A percentile compares a stretch with the other conserved stretches of the same genome.
Evolutionary conservation across 2,113 vertebrate genomes (phyloP).

Genomic region (Gymnorhina tibicen): DNA sequence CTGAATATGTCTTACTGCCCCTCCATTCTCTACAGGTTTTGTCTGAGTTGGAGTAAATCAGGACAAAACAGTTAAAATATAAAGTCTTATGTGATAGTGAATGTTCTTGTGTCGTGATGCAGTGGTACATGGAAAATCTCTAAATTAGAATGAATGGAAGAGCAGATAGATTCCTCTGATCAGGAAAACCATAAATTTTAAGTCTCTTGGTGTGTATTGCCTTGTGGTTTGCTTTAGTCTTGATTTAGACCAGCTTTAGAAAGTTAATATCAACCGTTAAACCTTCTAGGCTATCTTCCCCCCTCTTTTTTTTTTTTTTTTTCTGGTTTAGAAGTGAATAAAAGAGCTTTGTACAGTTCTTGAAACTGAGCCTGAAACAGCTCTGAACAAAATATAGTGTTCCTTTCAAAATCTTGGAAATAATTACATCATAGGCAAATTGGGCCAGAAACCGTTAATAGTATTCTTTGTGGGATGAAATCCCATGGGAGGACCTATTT

Average conservation of each 20-base stretch:
- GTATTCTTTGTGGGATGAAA: slow-evolving; percentile 60
- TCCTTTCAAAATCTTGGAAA: slow-evolving; percentile 72
- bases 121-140: background rate
- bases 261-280: slow-evolving; percentile 8
- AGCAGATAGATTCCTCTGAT: background rate
- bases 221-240: slow-evolving; percentile 10
- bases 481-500: slow-evolving; percentile 36
- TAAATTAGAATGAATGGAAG: background rate
- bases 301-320: background rate
- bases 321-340: slow-evolving; percentile 44
- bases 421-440: slow-evolving; percentile 73
- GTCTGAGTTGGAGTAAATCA: background rate
- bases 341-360: slow-evolving; percentile 66
- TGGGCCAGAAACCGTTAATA: slow-evolving; percentile 64
- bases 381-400: slow-evolving; percentile 62
- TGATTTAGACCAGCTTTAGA: slow-evolving; percentile 3
- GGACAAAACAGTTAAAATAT: background rate
- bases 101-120: background rate
- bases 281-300: background rate
- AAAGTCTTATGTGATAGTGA: background rate
- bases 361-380: slow-evolving; percentile 64
- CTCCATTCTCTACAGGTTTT: background rate
- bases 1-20: accelerated
- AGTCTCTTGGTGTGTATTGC: background rate
- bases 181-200: background rate